Conservation (phyloP, 2,888 invertebrate species). For the Dasypogon diadema region DNA sequence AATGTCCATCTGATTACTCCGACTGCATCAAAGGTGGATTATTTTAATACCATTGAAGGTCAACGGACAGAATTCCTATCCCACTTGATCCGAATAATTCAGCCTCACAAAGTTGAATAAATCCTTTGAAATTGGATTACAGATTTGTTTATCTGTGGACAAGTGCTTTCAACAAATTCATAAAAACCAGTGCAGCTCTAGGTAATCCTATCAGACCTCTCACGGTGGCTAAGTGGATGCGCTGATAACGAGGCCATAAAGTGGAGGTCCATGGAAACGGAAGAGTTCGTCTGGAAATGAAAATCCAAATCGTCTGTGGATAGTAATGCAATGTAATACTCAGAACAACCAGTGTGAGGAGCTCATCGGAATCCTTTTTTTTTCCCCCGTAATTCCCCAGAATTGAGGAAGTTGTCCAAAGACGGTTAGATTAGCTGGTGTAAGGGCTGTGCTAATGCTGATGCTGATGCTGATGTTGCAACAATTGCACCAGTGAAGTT, state of each 20-base stretch:
- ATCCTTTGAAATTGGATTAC: constrained; percentile 48
- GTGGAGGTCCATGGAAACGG: constrained; percentile 29
- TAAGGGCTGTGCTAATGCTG: neutral
- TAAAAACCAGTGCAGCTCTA: constrained; percentile 23
- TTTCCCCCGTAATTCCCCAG: neutral
- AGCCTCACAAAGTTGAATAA: constrained; percentile 24
- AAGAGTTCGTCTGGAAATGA: constrained; percentile 25
- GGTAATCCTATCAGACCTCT: constrained; percentile 43
- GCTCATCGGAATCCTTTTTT: constrained; percentile 31
- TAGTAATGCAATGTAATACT: neutral
- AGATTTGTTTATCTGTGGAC: constrained; percentile 45
- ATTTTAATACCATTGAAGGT: constrained; percentile 31
- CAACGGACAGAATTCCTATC: constrained; percentile 13
- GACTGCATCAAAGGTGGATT: constrained; percentile 9
- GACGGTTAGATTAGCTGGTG: neutral
- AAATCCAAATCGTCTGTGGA: neutral
- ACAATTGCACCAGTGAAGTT: neutral
- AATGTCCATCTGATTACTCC: constrained; percentile 1
- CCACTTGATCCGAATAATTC: constrained; percentile 24
- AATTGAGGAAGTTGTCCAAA: constrained; percentile 5
- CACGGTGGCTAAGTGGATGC: constrained; percentile 41
- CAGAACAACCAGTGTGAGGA: neutral
- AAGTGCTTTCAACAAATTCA: constrained; percentile 36
- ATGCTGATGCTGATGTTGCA: neutral
- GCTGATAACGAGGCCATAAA: constrained; percentile 22